These are phyloP conservation scores for Tympanuchus pallidicinctus DNA, from an alignment of 2,113 vertebrate species.

Conservation along the genomic window DNA sequence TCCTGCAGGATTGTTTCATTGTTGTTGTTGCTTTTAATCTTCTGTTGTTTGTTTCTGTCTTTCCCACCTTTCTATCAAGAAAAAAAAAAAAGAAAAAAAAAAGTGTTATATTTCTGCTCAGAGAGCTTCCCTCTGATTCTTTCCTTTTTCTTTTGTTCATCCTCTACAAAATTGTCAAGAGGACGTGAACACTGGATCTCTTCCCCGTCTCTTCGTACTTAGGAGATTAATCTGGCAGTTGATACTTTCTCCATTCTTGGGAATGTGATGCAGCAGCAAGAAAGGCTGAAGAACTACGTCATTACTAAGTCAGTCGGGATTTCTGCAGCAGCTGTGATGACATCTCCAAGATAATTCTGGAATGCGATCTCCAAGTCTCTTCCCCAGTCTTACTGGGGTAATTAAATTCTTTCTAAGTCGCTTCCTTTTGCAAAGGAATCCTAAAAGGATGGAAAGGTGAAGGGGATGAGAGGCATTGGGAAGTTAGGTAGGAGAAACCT, in stretches of 20 bases:
- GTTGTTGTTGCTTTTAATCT: not conserved
- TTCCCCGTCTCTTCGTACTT: not conserved
- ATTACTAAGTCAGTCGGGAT: not conserved
- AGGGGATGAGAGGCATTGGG: fast-evolving
- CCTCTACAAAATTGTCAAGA: not conserved
- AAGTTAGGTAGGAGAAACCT: not conserved
- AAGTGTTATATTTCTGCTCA: not conserved
- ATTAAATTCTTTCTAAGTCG: not conserved
- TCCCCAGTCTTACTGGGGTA: not conserved
- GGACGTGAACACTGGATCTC: not conserved
- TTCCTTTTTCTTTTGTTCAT: not conserved
- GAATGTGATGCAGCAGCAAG: not conserved
- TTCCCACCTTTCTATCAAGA: not conserved
- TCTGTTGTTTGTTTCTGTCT: not conserved
- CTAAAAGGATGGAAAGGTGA: not conserved
- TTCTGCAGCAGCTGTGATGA: not conserved
- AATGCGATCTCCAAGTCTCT: not conserved
- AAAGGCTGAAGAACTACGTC: not conserved
- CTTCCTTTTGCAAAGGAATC: not conserved
- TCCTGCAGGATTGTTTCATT: not conserved
- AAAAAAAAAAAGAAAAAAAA: not conserved
- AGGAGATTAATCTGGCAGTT: not conserved
- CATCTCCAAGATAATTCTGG: not conserved
- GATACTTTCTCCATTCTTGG: not conserved
- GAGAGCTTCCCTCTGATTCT: not conserved